Conservation (phyloP, 2,888 invertebrate genomes). For the Chrysolina haemoptera region DNA sequence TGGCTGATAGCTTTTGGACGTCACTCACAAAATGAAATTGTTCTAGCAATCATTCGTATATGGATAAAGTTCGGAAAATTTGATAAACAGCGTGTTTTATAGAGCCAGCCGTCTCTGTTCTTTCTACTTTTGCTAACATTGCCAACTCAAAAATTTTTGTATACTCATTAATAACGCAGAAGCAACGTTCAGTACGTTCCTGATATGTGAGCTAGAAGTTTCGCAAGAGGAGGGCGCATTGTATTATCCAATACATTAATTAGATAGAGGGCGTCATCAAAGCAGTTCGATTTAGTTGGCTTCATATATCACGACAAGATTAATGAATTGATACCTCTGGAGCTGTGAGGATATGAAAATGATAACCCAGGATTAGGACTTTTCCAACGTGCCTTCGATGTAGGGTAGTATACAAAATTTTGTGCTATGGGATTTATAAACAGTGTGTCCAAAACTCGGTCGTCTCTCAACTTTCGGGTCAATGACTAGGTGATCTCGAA, state of each 20-base stretch:
- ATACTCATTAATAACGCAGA: background rate
- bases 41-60: background rate
- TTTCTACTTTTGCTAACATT: background rate
- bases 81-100: background rate
- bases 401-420: no score
- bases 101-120: no score
- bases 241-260: background rate
- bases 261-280: background rate
- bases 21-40: no score
- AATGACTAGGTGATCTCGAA: no score
- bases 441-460: no score
- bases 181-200: background rate
- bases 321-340: background rate
- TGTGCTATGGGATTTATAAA: no score
- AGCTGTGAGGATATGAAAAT: background rate
- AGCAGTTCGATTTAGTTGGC: background rate
- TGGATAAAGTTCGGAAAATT: background rate
- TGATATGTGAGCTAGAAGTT: background rate
- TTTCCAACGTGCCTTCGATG: background rate
- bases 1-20: no score
- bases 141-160: background rate
- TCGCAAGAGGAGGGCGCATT: background rate
- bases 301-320: background rate
- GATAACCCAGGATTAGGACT: background rate
- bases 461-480: no score